phyloP scores from a whole-genome alignment of 2,113 vertebrate genomes.

The Galeopterus variegatus region DNA sequence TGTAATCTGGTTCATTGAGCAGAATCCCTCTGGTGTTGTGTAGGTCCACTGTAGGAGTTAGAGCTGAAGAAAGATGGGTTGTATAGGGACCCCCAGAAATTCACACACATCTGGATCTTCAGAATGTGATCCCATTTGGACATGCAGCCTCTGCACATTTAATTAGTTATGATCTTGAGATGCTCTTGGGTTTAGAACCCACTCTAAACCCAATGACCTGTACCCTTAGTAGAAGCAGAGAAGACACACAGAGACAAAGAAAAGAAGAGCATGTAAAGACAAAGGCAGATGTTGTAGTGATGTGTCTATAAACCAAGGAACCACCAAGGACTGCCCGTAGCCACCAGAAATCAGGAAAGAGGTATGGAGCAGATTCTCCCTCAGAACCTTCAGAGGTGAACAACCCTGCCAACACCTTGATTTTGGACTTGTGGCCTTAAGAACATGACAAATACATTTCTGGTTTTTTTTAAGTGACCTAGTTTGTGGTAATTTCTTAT shows the following conservation, averaged over 20 bases:
- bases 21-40: background rate
- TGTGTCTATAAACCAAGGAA: background rate
- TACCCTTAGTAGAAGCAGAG: background rate
- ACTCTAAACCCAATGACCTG: background rate
- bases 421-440: background rate
- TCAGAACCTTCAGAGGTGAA: background rate
- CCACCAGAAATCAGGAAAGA: background rate
- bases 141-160: background rate
- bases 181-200: background rate
- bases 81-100: background rate
- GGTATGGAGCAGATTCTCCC: background rate
- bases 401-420: background rate
- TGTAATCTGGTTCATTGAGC: background rate
- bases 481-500: background rate
- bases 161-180: background rate
- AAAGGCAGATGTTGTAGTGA: background rate
- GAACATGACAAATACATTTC: background rate
- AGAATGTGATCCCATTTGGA: background rate
- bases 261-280: background rate
- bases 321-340: background rate
- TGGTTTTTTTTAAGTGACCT: no score
- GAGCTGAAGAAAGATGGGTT: background rate
- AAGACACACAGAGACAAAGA: background rate
- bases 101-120: background rate
- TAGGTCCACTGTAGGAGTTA: background rate